Evolutionary conservation across 2,888 invertebrate genomes (phyloP), one percentile per base, ranked within the genome.

Genomic region (Melanophora roralis): DNA sequence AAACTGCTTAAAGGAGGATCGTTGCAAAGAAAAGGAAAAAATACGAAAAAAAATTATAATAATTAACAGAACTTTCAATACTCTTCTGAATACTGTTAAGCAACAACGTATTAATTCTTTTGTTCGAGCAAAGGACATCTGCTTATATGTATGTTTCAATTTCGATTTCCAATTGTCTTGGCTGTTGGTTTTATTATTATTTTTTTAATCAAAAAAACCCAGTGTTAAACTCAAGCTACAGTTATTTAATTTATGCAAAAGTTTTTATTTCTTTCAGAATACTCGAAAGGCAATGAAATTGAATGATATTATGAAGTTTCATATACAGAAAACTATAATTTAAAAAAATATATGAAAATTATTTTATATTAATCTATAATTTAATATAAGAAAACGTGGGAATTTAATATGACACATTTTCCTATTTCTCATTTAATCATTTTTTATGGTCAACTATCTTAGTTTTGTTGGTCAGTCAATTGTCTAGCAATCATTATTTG

Each of bases 101-200:
- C 40, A 72, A 57, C 27, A 40, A 36, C 62, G 72, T 62, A 76
- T 76, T 76, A 57, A 73, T 57, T 72, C 72, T 73, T 68, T 72
- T 69, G 57, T 74, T 68, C 38, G 9, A 27, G 12, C 60, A 57
- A 75, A 81, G 81, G 78, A 81, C 81, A 81, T 81, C 81, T 81
- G 81, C 78, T 78, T 80, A 81, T 78, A 78, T 78, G 74, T 78
- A 78, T 78, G 74, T 81, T 78, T 81, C 81, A 67, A 78, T 81
- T 81, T 81, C 76, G 65, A 68, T 68, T 68, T 67, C 21, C 72
- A 67, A 72, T 59, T 78, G 27, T 27, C 21, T 32, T 32, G 12
- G 12, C 45, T 45, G 38, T 11, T 45, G 11, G 34, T 51, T 32
- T 34, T 34, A 38, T 34, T 64, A 38, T 53, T 27, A 38, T 34